Conservation (phyloP, 1,140 invertebrate genomes). For the Tetramorium simillimum region DNA sequence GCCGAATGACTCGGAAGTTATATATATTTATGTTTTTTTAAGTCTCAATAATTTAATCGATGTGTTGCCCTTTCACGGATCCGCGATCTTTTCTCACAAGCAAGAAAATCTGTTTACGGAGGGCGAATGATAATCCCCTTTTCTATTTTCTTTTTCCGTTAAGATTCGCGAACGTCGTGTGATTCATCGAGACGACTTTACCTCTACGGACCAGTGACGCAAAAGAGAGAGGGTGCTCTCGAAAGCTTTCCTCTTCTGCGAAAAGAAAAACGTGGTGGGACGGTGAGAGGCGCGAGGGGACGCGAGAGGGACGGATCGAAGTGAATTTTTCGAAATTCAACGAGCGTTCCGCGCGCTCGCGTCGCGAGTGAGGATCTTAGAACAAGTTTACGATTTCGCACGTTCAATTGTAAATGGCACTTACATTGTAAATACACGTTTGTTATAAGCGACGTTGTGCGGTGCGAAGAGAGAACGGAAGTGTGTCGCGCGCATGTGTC, state of each 20-base stretch:
- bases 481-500: neutral
- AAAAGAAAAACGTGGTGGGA: neutral
- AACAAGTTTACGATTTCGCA: constrained; percentile 36
- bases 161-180: neutral
- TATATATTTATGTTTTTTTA: neutral
- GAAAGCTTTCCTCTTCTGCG: constrained; percentile 20
- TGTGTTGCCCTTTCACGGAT: neutral
- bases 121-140: neutral
- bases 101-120: neutral
- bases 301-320: constrained; percentile 6
- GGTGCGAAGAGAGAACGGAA: neutral
- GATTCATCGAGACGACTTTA: constrained; percentile 4
- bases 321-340: constrained; percentile 19
- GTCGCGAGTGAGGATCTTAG: constrained; percentile 53
- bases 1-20: neutral
- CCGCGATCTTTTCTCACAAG: neutral
- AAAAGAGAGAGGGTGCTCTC: constrained; percentile 4
- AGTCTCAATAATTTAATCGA: neutral
- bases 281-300: neutral
- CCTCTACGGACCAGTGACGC: constrained; percentile 35
- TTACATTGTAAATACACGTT: constrained; percentile 67
- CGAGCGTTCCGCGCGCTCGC: constrained; percentile 39
- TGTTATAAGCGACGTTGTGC: constrained; percentile 28
- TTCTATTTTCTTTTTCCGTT: neutral
- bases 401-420: constrained; percentile 42